Base-by-base conservation (phyloP, 2,113 vertebrate species). In the Ceratotherium simum region DNA sequence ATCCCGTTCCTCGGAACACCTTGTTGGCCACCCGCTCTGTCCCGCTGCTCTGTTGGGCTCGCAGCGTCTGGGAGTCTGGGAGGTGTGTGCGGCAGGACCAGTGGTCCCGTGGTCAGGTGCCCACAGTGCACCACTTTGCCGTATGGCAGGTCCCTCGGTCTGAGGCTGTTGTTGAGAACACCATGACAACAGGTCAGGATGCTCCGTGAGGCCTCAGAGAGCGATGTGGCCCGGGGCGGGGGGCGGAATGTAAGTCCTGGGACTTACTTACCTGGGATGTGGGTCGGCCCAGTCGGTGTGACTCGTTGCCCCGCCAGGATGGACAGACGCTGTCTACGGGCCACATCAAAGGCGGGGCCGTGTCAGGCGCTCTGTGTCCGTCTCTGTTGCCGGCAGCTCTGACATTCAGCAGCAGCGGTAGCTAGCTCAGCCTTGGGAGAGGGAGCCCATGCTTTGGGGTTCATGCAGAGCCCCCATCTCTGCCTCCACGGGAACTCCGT, bases 281-380 rank as follows among this genome's bases (percentile, higher is more conserved):
- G 0, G 14, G 31, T 60, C 25, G 11, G 48, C 64, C 33, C 23
- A 2, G 36, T 36, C 58, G 6, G 88, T 64, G 5, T 10, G 31
- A 14, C 8, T 13, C 39, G 48, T 21, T 29, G 58, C 33, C 65
- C 58, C 29, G 39, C 17, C 42, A 27, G 51, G 83, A 25, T 4
- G 76, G 36, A 4, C 54, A 1, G 39, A 31, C 14, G 33, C 20
- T 6, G 5, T 62, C 56, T 2, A 14, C 9, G 27, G 17, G 29
- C 62, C 56, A 3, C 17, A 4, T 29, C 31, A 27, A 9, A 62
- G 79, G 21, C 2, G 16, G 51, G 6, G 17, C 23, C 11, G 1
- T 23, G 1, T 14, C 0, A 12, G 14, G 56, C 0, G 0, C 27
- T 29, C 17, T 5, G 3, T 23, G 16, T 21, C 5, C 1, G 18